Percentiles rank a stretch among this genome's conserved stretches.
phyloP scores from a whole-genome alignment of 2,113 vertebrate genomes.

The Cryptotis parvus region DNA sequence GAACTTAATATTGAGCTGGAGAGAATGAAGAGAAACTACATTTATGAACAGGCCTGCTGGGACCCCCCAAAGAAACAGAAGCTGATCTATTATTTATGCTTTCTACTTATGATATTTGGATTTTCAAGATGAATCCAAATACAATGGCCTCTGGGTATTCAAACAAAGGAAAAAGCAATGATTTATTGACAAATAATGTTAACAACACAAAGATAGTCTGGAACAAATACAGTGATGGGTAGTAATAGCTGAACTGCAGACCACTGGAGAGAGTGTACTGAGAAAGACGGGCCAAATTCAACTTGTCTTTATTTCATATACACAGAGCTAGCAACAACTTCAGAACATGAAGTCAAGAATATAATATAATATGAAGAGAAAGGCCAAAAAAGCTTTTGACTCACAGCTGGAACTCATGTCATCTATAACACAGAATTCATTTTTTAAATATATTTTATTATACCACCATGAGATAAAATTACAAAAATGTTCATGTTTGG shows the following conservation, averaged over 20 bases:
- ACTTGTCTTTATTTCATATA: slow-evolving; percentile 8
- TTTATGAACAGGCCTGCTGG: slow-evolving; percentile 47
- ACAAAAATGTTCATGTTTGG: too few relatives aligned
- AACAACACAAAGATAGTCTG: slow-evolving; percentile 62
- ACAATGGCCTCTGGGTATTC: slow-evolving; percentile 61
- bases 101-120: slow-evolving; percentile 74
- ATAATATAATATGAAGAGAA: neutral
- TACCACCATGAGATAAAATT: too few relatives aligned
- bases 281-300: neutral
- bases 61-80: slow-evolving; percentile 18
- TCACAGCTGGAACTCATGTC: neutral
- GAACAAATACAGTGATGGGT: slow-evolving; percentile 7
- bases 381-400: neutral
- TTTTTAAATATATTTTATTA: too few relatives aligned
- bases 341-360: neutral
- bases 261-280: neutral
- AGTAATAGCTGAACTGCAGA: slow-evolving; percentile 10
- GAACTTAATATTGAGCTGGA: slow-evolving; percentile 49
- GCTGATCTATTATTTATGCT: slow-evolving; percentile 75
- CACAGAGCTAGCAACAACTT: neutral
- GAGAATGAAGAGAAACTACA: slow-evolving; percentile 56
- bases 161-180: slow-evolving; percentile 65
- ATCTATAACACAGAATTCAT: neutral
- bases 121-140: slow-evolving; percentile 75
- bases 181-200: slow-evolving; percentile 76